Percentiles rank a stretch among this genome's conserved stretches.
Evolutionary conservation across 1,140 invertebrate species (phyloP).

Genomic region (Zophobas morio): DNA sequence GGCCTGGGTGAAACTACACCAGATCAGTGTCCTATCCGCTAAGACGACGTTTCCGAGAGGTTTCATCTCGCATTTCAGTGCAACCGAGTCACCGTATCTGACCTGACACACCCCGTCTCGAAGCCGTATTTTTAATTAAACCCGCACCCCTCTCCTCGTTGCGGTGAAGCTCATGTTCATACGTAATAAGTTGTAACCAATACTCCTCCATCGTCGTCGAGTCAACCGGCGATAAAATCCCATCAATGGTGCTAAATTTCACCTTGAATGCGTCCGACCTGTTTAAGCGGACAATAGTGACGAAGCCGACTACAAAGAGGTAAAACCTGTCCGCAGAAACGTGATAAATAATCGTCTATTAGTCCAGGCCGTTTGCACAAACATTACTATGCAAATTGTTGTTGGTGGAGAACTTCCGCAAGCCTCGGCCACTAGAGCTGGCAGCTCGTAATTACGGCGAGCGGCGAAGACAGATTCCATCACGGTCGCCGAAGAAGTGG

Average conservation of each 20-base stretch:
- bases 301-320: constrained; percentile 36
- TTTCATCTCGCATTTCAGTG: constrained; percentile 32
- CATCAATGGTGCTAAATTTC: constrained; percentile 19
- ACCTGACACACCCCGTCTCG: constrained; percentile 29
- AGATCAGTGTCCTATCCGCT: neutral
- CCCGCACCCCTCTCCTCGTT: neutral
- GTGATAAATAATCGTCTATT: constrained; percentile 40
- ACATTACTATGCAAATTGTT: constrained; percentile 39
- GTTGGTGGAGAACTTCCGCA: constrained; percentile 31
- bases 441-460: constrained; percentile 1
- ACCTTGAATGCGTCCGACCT: constrained; percentile 2
- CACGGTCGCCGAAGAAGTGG: neutral
- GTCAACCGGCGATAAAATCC: constrained; percentile 5
- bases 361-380: constrained; percentile 36
- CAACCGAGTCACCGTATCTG: constrained; percentile 24
- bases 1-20: too few relatives aligned
- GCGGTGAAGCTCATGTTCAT: neutral
- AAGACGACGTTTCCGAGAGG: constrained; percentile 33
- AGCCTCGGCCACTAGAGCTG: constrained; percentile 15
- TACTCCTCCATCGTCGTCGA: neutral
- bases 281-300: constrained; percentile 30
- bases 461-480: constrained; percentile 19
- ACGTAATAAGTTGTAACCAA: constrained; percentile 5
- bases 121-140: constrained; percentile 47
- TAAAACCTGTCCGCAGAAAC: constrained; percentile 31